Evolutionary conservation across 2,888 invertebrate species (phyloP).

Genomic region (Meandrusa payeni): DNA sequence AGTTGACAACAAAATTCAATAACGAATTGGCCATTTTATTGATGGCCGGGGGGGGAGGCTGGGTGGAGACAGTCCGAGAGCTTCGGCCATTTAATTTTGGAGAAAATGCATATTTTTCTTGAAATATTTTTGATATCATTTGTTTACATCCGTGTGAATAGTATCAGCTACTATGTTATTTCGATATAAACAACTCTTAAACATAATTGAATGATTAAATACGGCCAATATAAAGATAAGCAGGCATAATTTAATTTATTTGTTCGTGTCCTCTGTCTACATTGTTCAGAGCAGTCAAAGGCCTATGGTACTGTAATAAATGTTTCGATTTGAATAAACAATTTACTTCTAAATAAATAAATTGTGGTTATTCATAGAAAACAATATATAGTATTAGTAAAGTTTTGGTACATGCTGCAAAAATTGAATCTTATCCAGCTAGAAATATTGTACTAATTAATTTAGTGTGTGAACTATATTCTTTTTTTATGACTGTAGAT

Average conservation of each 20-base stretch:
- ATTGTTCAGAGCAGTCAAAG: too few relatives aligned
- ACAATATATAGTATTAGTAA: not conserved
- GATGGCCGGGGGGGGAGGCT: conserved; percentile 77
- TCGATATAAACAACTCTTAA: conserved; percentile 27
- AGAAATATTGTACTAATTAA: too few relatives aligned
- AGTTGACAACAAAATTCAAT: conserved; percentile 78
- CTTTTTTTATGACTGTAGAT: too few relatives aligned
- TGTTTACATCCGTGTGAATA: conserved; percentile 52
- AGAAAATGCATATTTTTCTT: conserved; percentile 38
- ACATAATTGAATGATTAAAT: conserved; percentile 3
- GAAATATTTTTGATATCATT: conserved; percentile 37
- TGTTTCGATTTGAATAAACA: conserved; percentile 5
- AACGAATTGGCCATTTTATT: conserved; percentile 82
- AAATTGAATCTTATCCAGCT: too few relatives aligned
- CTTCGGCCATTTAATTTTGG: conserved; percentile 72
- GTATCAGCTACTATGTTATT: conserved; percentile 35
- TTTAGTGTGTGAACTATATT: too few relatives aligned
- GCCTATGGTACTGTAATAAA: too few relatives aligned
- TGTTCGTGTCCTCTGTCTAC: too few relatives aligned
- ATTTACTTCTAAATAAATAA: conserved; percentile 16
- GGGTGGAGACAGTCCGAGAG: conserved; percentile 74
- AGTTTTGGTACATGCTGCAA: too few relatives aligned
- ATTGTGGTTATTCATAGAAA: conserved; percentile 9
- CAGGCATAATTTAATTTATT: conserved; percentile 21
- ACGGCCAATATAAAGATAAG: conserved; percentile 26